phyloP scores from a whole-genome alignment of 1,140 invertebrate genomes.

The Sinella curviseta region DNA sequence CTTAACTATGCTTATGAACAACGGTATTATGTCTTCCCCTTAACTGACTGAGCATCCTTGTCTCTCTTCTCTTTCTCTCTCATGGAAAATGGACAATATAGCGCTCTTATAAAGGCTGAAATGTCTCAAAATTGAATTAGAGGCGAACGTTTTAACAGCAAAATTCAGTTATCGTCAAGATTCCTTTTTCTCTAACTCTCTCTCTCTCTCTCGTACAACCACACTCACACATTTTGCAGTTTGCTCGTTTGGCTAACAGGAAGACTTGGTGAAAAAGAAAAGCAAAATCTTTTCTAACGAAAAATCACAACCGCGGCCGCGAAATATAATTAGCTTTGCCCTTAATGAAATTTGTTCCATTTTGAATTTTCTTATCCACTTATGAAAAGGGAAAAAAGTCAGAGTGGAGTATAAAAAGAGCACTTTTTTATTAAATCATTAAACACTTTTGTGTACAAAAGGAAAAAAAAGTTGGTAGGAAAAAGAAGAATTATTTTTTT shows the following conservation, averaged over 20 bases:
- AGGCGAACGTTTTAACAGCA: conserved; percentile 50
- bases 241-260: not conserved
- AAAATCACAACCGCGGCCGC: conserved; percentile 45
- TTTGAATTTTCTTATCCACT: conserved; percentile 38
- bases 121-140: conserved; percentile 51
- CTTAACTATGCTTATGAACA: not conserved
- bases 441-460: not conserved
- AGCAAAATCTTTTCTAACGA: conserved; percentile 4
- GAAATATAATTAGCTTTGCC: conserved; percentile 48
- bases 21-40: conserved; percentile 22
- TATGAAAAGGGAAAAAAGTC: not conserved
- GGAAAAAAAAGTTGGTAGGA: not conserved
- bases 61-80: conserved; percentile 17
- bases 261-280: not conserved
- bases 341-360: conserved; percentile 47
- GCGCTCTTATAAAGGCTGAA: conserved; percentile 50
- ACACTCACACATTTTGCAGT: not conserved
- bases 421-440: conserved; percentile 16
- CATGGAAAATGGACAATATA: conserved; percentile 39
- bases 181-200: conserved; percentile 33
- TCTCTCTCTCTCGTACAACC: not conserved
- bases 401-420: not conserved
- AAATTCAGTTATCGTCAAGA: conserved; percentile 49
- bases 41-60: conserved; percentile 26
- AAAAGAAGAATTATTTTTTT: not conserved